Percentiles rank a stretch among this genome's conserved stretches.
These are phyloP conservation scores for Watsonalla cultraria DNA, from an alignment of 2,888 invertebrate species.

Conservation along the genomic window DNA sequence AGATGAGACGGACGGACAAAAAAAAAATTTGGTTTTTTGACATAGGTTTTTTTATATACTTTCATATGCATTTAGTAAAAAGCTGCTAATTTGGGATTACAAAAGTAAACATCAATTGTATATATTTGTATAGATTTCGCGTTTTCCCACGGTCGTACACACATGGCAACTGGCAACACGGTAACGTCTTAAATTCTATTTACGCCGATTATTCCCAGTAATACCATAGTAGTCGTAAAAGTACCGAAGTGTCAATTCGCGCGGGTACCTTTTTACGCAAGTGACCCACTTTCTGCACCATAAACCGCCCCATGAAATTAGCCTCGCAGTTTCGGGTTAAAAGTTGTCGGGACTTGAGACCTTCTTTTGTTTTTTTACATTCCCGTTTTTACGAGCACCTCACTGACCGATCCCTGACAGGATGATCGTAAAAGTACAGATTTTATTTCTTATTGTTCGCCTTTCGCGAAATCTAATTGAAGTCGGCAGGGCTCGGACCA, in stretches of 20 bases:
- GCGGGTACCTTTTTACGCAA: slow-evolving; percentile 30
- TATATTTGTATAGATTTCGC: too few relatives aligned
- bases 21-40: too few relatives aligned
- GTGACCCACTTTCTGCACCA: slow-evolving; percentile 64
- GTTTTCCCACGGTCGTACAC: slow-evolving; percentile 27
- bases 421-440: slow-evolving; percentile 69
- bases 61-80: too few relatives aligned
- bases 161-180: not conserved
- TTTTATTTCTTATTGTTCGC: slow-evolving; percentile 78
- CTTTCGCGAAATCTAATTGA: slow-evolving; percentile 77
- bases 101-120: too few relatives aligned
- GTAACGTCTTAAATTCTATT: not conserved
- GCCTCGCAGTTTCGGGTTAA: slow-evolving; percentile 48
- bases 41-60: too few relatives aligned
- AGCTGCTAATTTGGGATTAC: too few relatives aligned
- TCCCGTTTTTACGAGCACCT: slow-evolving; percentile 66
- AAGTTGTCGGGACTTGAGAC: slow-evolving; percentile 39
- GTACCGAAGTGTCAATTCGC: slow-evolving; percentile 28
- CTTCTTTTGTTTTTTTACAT: slow-evolving; percentile 64
- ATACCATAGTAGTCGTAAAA: slow-evolving; percentile 23
- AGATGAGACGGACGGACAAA: too few relatives aligned
- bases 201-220: slow-evolving; percentile 2
- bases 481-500: slow-evolving; percentile 48
- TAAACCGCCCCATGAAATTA: slow-evolving; percentile 66
- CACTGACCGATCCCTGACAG: slow-evolving; percentile 67